These are phyloP conservation scores for Etheostoma spectabile DNA, from an alignment of 2,113 vertebrate species.

Conservation along the genomic window DNA sequence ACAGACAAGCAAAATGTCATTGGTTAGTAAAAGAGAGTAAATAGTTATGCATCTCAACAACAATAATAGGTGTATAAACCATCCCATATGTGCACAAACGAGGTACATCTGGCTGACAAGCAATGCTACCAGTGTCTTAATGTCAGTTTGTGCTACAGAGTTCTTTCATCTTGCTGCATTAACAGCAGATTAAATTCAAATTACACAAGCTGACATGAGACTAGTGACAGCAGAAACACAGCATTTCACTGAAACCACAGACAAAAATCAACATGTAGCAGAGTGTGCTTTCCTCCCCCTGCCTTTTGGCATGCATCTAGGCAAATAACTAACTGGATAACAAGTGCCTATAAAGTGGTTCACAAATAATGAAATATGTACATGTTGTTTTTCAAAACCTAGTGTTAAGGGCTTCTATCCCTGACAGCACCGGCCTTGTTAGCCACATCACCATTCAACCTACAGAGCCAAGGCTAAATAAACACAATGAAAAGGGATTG, in stretches of 20 bases:
- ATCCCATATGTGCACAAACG: background rate
- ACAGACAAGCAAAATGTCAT: constrained; percentile 7
- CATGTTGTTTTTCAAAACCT: background rate
- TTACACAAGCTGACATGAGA: constrained; percentile 24
- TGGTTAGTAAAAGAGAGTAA: background rate
- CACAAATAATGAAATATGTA: constrained; percentile 19
- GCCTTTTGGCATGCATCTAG: constrained; percentile 12
- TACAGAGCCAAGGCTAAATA: background rate
- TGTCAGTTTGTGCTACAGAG: constrained; percentile 24
- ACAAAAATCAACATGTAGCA: constrained; percentile 32
- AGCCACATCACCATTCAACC: background rate
- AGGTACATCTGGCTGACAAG: constrained; percentile 20
- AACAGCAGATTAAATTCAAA: constrained; percentile 37
- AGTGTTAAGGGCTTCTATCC: background rate
- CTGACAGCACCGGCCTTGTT: background rate
- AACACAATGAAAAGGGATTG: background rate
- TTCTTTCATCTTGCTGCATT: constrained; percentile 24
- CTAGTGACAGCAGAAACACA: constrained; percentile 23
- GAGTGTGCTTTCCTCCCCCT: constrained; percentile 7
- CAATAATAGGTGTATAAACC: background rate
- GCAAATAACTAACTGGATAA: constrained; percentile 16
- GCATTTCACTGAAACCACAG: constrained; percentile 30
- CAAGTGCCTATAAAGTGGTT: constrained; percentile 20
- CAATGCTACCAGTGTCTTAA: constrained; percentile 11
- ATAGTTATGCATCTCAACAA: background rate